Base-by-base conservation (phyloP, 1,140 invertebrate genomes). In the Chionoecetes opilio region DNA sequence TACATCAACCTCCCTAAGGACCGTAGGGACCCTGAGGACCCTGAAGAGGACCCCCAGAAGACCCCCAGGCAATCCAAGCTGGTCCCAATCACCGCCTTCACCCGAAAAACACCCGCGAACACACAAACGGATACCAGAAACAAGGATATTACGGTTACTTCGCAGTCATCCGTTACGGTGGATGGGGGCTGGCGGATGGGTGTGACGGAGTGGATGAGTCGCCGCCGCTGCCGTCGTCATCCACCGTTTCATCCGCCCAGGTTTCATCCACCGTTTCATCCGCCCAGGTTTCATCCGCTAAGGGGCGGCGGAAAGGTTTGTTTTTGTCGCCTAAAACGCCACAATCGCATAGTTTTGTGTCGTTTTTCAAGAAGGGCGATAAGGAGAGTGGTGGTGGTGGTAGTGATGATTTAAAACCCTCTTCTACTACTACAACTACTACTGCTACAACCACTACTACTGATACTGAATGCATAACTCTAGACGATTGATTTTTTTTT, bases 1-100 rank as follows among this genome's bases (percentile, higher is more conserved):
- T 96, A 95, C 91, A 93, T 94, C n/a, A 93, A 88, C 29, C 46
- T 37, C 5, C 90, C 85, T 26, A 89, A 90, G 31, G 41, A 88
- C 82, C 38, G 87, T 29, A 82, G 88, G 46, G 38, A 38, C 6
- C n/a, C n/a, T 21, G 82, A 82, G 35, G 91, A 82, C 35, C 3
- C 84, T 9, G 5, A 5, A 32, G 89, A 91, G 3, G 46, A 53
- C 89, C 31, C 32, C 37, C 14, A 26, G 41, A 53, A 63, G 29
- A 91, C 89, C 41, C 41, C 89, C 21, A 91, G 35, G 41, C 31
- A 26, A 5, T 17, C 37, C 2, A 91, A 63, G 31, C 37, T 53
- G 3, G 26, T 32, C 14, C 37, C 89, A 11, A 91, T 91, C 21
- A 91, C 89, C 5, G 41, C 41, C n/a, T 91, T 91, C 31, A 29